These are phyloP conservation scores for Cuniculus paca DNA, from an alignment of 2,797 vertebrate genomes.

Conservation along the genomic window DNA sequence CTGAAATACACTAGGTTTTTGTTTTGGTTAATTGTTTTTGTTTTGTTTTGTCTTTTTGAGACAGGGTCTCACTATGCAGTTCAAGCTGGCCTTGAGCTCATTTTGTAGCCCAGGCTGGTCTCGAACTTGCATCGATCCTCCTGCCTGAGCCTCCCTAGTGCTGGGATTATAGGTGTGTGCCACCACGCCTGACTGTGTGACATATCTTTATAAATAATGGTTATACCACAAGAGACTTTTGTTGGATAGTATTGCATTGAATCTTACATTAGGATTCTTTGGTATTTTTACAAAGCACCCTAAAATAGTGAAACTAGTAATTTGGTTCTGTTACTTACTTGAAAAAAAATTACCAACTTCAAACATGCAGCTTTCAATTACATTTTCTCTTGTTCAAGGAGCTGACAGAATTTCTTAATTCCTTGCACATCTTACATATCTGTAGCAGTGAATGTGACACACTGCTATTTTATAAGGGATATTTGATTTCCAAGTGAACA, in stretches of 20 bases:
- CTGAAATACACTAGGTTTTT: too few species aligned
- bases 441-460: neutral
- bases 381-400: neutral
- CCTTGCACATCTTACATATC: neutral
- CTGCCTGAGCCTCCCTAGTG: neutral
- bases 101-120: too few species aligned
- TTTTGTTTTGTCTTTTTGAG: neutral
- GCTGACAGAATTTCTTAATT: constrained; percentile 43
- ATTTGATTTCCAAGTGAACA: constrained; percentile 55
- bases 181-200: neutral
- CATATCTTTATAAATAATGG: constrained; percentile 48
- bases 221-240: constrained; percentile 19
- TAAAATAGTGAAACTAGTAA: constrained; percentile 50
- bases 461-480: constrained; percentile 50
- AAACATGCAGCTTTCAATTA: constrained; percentile 13
- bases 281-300: constrained; percentile 2
- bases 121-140: neutral
- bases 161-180: neutral
- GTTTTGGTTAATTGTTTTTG: too few species aligned
- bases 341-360: constrained; percentile 30
- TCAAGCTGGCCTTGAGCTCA: neutral
- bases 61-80: neutral
- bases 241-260: constrained; percentile 47
- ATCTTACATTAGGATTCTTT: constrained; percentile 38
- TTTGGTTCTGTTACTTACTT: constrained; percentile 52